Conservation (phyloP, 1,140 invertebrate species). For the Wiebesia pumilae region DNA sequence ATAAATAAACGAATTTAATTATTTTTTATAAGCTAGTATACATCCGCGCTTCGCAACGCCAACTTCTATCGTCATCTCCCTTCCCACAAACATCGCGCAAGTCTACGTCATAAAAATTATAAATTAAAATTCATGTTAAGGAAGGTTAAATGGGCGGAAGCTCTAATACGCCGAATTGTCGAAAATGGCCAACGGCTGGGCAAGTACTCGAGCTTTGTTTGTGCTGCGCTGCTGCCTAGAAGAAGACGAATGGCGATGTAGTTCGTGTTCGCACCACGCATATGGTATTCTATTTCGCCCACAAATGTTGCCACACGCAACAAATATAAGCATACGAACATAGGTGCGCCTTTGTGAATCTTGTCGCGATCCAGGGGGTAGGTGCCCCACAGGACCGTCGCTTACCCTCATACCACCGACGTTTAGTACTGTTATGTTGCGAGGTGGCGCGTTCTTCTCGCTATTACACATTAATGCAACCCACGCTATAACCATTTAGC, state of each 20-base stretch:
- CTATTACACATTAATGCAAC: constrained; percentile 15
- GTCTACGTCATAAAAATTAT: neutral
- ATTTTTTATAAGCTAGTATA: constrained; percentile 29
- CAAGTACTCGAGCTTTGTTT: neutral
- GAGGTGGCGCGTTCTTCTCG: neutral
- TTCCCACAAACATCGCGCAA: neutral
- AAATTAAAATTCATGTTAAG: constrained; percentile 42
- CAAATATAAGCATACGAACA: neutral
- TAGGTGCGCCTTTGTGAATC: neutral
- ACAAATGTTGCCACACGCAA: constrained; percentile 30
- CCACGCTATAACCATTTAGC: constrained; percentile 18
- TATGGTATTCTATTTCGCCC: constrained; percentile 35
- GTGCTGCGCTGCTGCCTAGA: neutral
- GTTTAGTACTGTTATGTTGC: neutral
- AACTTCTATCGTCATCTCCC: neutral
- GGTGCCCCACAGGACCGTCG: neutral
- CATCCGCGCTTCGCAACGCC: neutral
- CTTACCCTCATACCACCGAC: neutral
- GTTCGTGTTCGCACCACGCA: constrained; percentile 37
- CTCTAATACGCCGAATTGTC: neutral
- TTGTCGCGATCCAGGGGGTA: neutral
- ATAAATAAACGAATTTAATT: constrained; percentile 42
- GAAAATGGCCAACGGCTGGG: neutral
- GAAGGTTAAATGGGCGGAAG: constrained; percentile 37
- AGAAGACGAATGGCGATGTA: constrained; percentile 46